A percentile compares a stretch with the other conserved stretches of the same genome.
phyloP scores from a whole-genome alignment of 2,113 vertebrate genomes.

The Corythaeola cristata region DNA sequence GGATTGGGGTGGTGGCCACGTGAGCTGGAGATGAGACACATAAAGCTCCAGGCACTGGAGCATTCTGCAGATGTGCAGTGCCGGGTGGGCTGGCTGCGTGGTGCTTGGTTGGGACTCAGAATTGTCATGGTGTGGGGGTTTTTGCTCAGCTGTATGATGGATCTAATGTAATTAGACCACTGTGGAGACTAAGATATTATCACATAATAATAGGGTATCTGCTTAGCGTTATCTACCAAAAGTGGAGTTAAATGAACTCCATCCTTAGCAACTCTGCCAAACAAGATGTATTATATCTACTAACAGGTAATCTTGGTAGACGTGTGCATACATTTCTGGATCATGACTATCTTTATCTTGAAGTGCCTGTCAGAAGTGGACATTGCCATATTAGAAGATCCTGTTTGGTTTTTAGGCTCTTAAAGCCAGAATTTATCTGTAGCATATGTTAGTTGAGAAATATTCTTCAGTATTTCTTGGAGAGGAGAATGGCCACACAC shows the following conservation, averaged over 20 bases:
- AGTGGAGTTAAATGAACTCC: not conserved
- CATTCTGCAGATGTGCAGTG: accelerated
- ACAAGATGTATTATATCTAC: not conserved
- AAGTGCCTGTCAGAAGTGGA: not conserved
- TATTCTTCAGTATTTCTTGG: not conserved
- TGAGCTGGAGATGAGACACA: not conserved
- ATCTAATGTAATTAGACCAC: not conserved
- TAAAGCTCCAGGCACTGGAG: not conserved
- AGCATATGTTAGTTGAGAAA: not conserved
- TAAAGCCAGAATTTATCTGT: not conserved
- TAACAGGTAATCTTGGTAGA: not conserved
- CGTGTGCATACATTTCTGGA: not conserved
- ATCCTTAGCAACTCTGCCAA: not conserved
- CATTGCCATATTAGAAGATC: not conserved
- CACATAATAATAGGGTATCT: not conserved
- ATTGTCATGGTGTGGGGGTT: accelerated
- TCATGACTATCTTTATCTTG: not conserved
- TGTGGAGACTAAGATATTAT: not conserved
- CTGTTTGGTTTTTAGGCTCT: not conserved
- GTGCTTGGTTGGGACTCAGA: not conserved
- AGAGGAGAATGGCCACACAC: not conserved
- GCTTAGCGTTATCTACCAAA: not conserved
- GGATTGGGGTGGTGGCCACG: not conserved
- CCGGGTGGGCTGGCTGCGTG: accelerated
- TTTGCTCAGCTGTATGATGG: not conserved